These are phyloP conservation scores for Boloria selene DNA, from an alignment of 2,888 invertebrate genomes.

Conservation along the genomic window DNA sequence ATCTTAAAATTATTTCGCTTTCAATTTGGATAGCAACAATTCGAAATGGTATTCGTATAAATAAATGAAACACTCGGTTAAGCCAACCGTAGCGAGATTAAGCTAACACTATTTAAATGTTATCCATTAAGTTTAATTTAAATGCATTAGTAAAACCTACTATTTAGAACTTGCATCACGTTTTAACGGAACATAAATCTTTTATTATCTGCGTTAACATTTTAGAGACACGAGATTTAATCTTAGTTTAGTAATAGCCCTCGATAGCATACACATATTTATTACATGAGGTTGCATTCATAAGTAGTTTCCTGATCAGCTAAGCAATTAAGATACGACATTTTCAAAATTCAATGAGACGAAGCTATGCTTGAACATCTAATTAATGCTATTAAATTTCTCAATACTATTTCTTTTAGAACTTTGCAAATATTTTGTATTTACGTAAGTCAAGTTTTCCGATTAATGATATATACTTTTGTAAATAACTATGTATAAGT, in stretches of 20 bases:
- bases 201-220: constrained; percentile 39
- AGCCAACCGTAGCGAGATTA: constrained; percentile 3
- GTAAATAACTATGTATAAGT: constrained; percentile 24
- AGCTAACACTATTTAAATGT: constrained; percentile 9
- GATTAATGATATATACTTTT: constrained; percentile 25
- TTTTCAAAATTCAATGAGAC: not conserved
- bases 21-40: not conserved
- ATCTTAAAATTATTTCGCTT: constrained; percentile 4
- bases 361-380: not conserved
- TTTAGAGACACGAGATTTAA: constrained; percentile 34
- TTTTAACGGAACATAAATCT: constrained; percentile 35
- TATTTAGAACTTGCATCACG: constrained; percentile 29
- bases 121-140: constrained; percentile 18
- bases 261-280: constrained; percentile 30
- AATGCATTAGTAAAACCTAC: constrained; percentile 18
- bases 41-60: not conserved
- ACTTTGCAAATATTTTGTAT: no score
- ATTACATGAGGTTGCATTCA: constrained; percentile 24
- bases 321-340: not conserved
- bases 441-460: constrained; percentile 1
- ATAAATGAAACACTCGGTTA: constrained; percentile 1
- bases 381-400: not conserved
- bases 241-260: constrained; percentile 33
- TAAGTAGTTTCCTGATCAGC: not conserved
- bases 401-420: no score